Evolutionary conservation across 2,113 vertebrate genomes (phyloP), one percentile per base, ranked within the genome.

Genomic region (Cheilinus undulatus): DNA sequence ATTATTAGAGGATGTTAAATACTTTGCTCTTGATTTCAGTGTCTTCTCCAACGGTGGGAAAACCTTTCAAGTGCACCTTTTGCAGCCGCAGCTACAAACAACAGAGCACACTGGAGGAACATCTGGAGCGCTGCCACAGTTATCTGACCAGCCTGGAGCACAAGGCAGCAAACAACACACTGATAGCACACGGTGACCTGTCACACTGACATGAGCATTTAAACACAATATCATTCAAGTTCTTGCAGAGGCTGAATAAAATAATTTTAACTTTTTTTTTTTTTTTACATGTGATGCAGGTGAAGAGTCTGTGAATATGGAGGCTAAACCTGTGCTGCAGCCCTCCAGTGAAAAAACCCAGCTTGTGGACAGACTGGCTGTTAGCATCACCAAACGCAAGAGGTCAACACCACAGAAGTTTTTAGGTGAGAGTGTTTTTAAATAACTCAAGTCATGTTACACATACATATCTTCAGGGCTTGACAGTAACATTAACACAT

Each of bases 61-160:
- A 99, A 73, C 96, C 96, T 86, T 97, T 95, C 90, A 99, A 99
- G 91, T 99, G 97, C 91, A 97, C 93, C 94, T 96, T 94, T 93
- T 99, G 97, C 13, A 97, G 96, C 68, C 96, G 97, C 42, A 97
- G 96, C 94, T 99, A 98, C 91, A 98, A 98, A 84, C 97, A 97
- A 90, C 96, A 97, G 87, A 97, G 93, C 82, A 96, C 96, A 52
- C 85, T 99, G 84, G 97, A 98, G 68, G 97, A 99, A 73, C 97
- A 99, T 92, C 94, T 95, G 61, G 96, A 98, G 66, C 95, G 95
- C 17, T 98, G 96, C 81, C 95, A 98, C 86, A 95, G 91, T 91
- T 97, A 95, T 90, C 93, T 95, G 63, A 96, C 96, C 93, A 96
- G 95, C 85, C 94, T 97, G 81, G 93, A 94, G 83, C 88, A 94